Evolutionary conservation across 1,140 invertebrate genomes (phyloP), one percentile per base, ranked within the genome.

Genomic region (Drosophila miranda): DNA sequence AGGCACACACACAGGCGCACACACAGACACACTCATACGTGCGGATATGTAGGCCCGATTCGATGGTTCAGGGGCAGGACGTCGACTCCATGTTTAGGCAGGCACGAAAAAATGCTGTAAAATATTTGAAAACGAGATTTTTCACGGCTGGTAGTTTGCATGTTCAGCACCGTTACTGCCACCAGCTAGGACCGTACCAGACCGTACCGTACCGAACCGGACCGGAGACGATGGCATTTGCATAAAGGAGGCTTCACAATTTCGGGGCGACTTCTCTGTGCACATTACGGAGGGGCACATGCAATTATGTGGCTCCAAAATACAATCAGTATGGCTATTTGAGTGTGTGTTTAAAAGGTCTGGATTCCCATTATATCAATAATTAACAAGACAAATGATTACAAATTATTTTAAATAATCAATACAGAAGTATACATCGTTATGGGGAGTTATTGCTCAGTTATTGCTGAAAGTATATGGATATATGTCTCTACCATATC

Each of bases 91-190:
- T 68, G 78, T 64, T 82, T 82, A 83, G 78, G 68, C 68, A 73
- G 78, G 61, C 78, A 77, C 68, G 19, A 84, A 86, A 86, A 86
- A 87, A 75, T 75, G 82, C 79, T 87, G 77, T 87, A 87, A 87
- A 87, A 87, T 87, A 87, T 87, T 82, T 87, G 78, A 87, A 78
- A 80, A 87, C 78, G 70, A 87, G 78, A 84, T 87, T 87, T 86
- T 87, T 87, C 82, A 87, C 82, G 82, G 82, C 70, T 87, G 82
- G 82, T 87, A 87, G 82, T 87, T 87, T 87, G 82, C 51, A 86
- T 86, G 81, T 86, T 86, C 81, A 81, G 81, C 61, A 75, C 82
- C 62, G 81, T 86, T 86, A 74, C 77, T 69, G 78, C 50, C 51
- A 44, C 26, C 14, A 45, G 3, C 23, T 26, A 26, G 23, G 3